These are phyloP conservation scores for Aplochiton taeniatus DNA, from an alignment of 2,797 vertebrate genomes.

Conservation along the genomic window DNA sequence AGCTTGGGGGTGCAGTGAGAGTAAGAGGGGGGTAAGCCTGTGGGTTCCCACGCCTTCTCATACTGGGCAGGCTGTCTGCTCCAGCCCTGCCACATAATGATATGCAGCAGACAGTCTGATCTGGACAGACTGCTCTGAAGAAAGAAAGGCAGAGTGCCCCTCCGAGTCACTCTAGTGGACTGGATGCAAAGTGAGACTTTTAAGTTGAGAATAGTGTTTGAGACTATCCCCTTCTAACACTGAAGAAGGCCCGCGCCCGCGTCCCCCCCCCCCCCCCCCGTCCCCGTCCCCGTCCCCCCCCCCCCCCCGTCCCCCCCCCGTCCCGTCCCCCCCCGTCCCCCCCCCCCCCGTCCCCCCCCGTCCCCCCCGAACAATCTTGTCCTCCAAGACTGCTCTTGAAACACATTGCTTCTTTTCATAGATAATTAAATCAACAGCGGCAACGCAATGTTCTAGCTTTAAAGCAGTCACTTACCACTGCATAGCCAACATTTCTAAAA, in stretches of 20 bases:
- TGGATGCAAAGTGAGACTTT: too few species aligned
- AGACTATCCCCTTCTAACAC: too few species aligned
- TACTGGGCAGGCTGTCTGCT: conserved; percentile 28
- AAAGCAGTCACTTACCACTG: conserved; percentile 8
- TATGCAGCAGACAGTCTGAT: conserved; percentile 43
- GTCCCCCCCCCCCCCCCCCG: too few species aligned
- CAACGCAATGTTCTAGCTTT: conserved; percentile 26
- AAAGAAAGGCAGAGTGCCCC: conserved; percentile 20
- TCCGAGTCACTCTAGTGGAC: too few species aligned
- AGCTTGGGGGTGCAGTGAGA: conserved; percentile 17
- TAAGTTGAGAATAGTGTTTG: too few species aligned
- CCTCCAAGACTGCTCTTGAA: conserved; percentile 33
- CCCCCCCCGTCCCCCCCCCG: too few species aligned
- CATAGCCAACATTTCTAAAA: conserved; percentile 38
- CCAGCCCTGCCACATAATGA: conserved; percentile 34
- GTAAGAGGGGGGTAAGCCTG: neutral
- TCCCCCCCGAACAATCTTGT: too few species aligned
- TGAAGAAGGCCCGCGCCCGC: too few species aligned
- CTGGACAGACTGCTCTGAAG: conserved; percentile 21
- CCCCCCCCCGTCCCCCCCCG: too few species aligned
- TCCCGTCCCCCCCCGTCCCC: too few species aligned
- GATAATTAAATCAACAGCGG: conserved; percentile 17
- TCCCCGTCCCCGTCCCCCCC: too few species aligned
- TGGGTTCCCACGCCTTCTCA: conserved; percentile 54
- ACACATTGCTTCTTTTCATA: conserved; percentile 42